Conservation (phyloP, 92 coral and sea anemone genomes). For the Ricordea florida region DNA sequence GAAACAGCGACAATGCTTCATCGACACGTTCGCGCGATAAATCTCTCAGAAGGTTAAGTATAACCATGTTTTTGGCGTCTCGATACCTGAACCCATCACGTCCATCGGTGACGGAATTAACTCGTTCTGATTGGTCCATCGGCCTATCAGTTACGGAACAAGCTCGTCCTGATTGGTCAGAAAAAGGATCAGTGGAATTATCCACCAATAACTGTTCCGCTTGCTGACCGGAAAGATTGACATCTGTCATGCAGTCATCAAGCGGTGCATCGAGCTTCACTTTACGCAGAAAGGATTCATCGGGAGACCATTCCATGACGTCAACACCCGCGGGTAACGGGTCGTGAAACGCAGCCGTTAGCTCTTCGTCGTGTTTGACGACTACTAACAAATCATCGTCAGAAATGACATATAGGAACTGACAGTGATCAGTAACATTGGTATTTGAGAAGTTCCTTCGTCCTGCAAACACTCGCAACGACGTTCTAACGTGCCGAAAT, state of each 20-base stretch:
- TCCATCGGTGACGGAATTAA: background rate
- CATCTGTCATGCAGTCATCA: background rate
- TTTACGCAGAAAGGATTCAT: slow-evolving; percentile 58
- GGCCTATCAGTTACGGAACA: slow-evolving; percentile 7
- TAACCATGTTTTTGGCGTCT: slow-evolving; percentile 69
- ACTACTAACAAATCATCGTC: slow-evolving; percentile 62
- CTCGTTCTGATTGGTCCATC: background rate
- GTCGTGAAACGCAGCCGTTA: slow-evolving; percentile 66
- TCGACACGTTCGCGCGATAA: slow-evolving; percentile 51
- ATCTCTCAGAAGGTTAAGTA: slow-evolving; percentile 45
- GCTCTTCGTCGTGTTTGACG: slow-evolving; percentile 50
- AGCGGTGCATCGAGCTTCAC: slow-evolving; percentile 19
- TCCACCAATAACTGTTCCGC: too few species aligned
- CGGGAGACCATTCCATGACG: slow-evolving; percentile 73
- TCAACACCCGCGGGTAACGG: slow-evolving; percentile 82
- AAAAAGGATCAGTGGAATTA: background rate
- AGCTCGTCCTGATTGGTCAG: background rate
- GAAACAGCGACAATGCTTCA: slow-evolving; percentile 68
- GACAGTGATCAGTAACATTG: slow-evolving; percentile 28
- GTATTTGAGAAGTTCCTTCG: slow-evolving; percentile 37
- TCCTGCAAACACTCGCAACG: slow-evolving; percentile 63
- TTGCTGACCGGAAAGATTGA: too few species aligned
- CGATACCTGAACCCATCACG: slow-evolving; percentile 61
- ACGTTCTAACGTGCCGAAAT: slow-evolving; percentile 15
- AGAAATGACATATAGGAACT: slow-evolving; percentile 71